Evolutionary conservation across 2,888 invertebrate genomes (phyloP).

Genomic region (Odontocolon sp.): DNA sequence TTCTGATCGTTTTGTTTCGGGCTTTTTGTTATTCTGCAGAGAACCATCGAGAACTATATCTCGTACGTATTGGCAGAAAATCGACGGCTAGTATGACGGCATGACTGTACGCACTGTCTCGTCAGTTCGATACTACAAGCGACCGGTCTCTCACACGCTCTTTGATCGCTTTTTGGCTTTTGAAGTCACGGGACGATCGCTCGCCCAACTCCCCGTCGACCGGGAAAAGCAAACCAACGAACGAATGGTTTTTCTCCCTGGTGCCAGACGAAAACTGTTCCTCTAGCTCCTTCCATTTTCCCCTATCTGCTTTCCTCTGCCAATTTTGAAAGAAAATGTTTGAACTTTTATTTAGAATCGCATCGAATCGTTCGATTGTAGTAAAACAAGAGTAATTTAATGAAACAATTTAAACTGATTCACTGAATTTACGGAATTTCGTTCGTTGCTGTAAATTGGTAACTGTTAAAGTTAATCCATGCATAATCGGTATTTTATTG

Average conservation of each 20-base stretch:
- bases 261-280: conserved; percentile 18
- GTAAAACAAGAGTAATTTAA: neutral
- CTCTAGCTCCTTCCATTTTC: conserved; percentile 64
- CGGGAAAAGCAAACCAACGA: conserved; percentile 22
- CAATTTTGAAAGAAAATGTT: neutral
- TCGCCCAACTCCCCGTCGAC: conserved; percentile 8
- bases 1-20: conserved; percentile 17
- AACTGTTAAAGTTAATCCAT: too few species aligned
- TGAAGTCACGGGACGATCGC: conserved; percentile 39
- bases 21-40: conserved; percentile 23
- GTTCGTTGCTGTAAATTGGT: too few species aligned
- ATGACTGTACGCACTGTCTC: conserved; percentile 26
- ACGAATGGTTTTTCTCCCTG: conserved; percentile 28
- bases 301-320: conserved; percentile 26
- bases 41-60: conserved; percentile 15
- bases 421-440: too few species aligned
- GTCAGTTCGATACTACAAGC: conserved; percentile 25
- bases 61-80: conserved; percentile 31
- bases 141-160: conserved; percentile 36
- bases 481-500: too few species aligned
- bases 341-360: neutral
- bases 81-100: conserved; percentile 32
- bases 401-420: neutral
- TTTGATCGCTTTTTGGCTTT: conserved; percentile 39
- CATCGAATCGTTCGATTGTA: conserved; percentile 1